Evolutionary conservation across 2,797 vertebrate genomes (phyloP), one percentile per base, ranked within the genome.

Genomic region (Melanotaenia boesemani): DNA sequence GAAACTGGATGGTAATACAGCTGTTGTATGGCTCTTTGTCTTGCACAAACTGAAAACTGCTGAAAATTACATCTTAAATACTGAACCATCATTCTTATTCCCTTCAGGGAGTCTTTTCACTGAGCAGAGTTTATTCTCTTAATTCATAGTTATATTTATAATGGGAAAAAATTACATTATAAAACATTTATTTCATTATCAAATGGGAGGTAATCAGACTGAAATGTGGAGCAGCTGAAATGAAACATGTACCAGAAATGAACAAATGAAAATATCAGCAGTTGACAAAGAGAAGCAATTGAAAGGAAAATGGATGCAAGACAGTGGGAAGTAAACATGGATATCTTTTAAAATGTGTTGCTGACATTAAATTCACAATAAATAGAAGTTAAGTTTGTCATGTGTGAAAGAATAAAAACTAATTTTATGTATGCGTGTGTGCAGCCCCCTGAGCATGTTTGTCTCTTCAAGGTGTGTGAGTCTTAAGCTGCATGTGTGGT

Each of bases 381-480:
- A 44, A 13, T 18, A 37, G 37, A 37, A 10, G 11, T 37, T 4
- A 9, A 58, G 37, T 26, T 55, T 54, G 0, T n/a, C 20, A 28
- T 41, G 37, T 44, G 26, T 48, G 56, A 52, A 61, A 55, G 24
- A 62, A 18, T n/a, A 61, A 34, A 5, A 67, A 15, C 44, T 3
- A 22, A 16, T 63, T 65, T 20, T 58, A 4, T 52, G 60, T 54
- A 30, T 8, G 6, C 26, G 10, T 60, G 55, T 30, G 65, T 64
- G 55, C 41, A 26, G 58, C 67, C 64, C 15, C 15, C 63, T 22
- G 44, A 24, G 62, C 60, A n/a, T 68, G 77, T 83, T 85, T 77
- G 80, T 64, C 11, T 84, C 72, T 59, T 59, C 65, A 67, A 57
- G 76, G 67, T 70, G 74, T 74, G 70, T 55, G 52, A 69, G 77